phyloP scores from a whole-genome alignment of 2,797 vertebrate genomes.

The Oceanodroma leucorhoa region DNA sequence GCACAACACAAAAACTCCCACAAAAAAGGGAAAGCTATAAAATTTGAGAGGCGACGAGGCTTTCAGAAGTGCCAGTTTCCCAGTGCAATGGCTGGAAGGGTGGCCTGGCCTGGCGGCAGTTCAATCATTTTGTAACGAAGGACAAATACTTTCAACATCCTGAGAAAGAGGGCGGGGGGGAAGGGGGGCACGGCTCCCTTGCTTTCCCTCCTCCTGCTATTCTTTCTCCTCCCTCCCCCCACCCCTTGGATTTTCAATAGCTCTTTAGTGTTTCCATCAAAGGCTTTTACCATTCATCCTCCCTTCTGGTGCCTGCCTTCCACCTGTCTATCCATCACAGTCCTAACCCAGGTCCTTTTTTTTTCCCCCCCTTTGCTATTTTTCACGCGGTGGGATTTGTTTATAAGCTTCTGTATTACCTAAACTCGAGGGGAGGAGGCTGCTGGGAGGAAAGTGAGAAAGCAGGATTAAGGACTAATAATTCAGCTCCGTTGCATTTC shows the following conservation, averaged over 20 bases:
- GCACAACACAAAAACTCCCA: slow-evolving; percentile 23
- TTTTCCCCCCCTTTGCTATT: neutral
- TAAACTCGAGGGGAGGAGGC: slow-evolving; percentile 35
- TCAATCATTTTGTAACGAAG: slow-evolving; percentile 66
- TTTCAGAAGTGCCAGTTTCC: slow-evolving; percentile 57
- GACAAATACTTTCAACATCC: slow-evolving; percentile 70
- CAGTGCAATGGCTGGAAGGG: slow-evolving; percentile 62
- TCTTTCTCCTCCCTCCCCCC: slow-evolving; percentile 61
- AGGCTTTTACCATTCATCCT: slow-evolving; percentile 64
- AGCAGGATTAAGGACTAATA: slow-evolving; percentile 60
- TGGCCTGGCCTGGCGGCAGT: slow-evolving; percentile 66
- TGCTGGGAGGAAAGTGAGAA: slow-evolving; percentile 45
- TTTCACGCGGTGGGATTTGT: slow-evolving; percentile 39
- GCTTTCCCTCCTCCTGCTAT: slow-evolving; percentile 58
- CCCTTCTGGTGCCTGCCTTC: slow-evolving; percentile 60
- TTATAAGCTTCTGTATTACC: slow-evolving; percentile 63
- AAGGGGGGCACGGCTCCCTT: slow-evolving; percentile 39
- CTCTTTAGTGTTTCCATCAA: slow-evolving; percentile 66
- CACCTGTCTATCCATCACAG: slow-evolving; percentile 67
- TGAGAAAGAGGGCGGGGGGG: slow-evolving; percentile 53
- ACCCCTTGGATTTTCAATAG: slow-evolving; percentile 61
- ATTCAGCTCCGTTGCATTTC: slow-evolving; percentile 53
- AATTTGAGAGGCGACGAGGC: slow-evolving; percentile 37
- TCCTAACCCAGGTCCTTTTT: slow-evolving; percentile 22
- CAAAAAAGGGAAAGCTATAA: slow-evolving; percentile 52